A percentile compares a stretch with the other conserved stretches of the same genome.
These are phyloP conservation scores for Rhodinocichla rosea DNA, from an alignment of 2,113 vertebrate genomes.

Conservation along the genomic window DNA sequence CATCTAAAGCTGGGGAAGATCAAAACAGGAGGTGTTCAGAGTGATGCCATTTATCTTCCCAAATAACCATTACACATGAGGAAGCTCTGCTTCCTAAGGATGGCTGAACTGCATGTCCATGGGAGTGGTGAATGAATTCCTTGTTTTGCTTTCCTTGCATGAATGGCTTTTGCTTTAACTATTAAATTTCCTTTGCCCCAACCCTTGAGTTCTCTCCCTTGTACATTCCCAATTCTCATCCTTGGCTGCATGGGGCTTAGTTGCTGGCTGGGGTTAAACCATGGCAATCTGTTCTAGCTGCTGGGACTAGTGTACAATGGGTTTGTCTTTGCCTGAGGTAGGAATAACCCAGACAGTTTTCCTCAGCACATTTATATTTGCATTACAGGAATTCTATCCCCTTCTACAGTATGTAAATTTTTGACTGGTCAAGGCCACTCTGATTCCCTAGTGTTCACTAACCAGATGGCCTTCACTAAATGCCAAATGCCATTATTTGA, in stretches of 20 bases:
- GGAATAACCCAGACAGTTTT: not conserved
- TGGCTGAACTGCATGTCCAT: not conserved
- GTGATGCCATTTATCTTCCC: not conserved
- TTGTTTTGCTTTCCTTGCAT: rapidly evolving
- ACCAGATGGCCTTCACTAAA: not conserved
- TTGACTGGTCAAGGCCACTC: not conserved
- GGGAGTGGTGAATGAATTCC: not conserved
- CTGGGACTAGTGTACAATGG: not conserved
- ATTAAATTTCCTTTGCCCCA: not conserved
- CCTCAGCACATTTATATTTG: not conserved
- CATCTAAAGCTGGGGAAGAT: not conserved
- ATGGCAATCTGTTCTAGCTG: not conserved
- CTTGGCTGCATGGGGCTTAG: rapidly evolving
- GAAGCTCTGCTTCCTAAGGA: not conserved
- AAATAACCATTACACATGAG: not conserved
- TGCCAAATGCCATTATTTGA: not conserved
- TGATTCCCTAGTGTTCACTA: not conserved
- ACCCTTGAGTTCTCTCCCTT: not conserved
- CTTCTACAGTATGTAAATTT: not conserved
- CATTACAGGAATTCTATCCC: not conserved
- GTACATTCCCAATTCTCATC: not conserved
- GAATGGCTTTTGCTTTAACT: not conserved
- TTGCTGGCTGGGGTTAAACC: not conserved
- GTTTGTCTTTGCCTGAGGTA: not conserved
- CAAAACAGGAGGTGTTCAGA: not conserved